Evolutionary conservation across 2,797 vertebrate genomes (phyloP), one percentile per base, ranked within the genome.

Genomic region (Lepus townsendii): DNA sequence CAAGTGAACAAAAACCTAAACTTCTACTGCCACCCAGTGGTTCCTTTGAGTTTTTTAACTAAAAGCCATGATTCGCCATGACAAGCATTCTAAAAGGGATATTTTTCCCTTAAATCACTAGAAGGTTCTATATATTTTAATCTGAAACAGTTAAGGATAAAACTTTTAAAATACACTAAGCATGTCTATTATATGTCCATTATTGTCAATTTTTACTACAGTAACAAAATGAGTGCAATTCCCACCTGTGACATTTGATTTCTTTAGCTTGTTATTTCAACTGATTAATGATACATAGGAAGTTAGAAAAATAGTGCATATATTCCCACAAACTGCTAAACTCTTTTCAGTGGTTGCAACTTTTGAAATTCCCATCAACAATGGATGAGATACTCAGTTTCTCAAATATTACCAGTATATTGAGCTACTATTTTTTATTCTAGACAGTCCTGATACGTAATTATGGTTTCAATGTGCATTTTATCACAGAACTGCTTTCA

Each of bases 1-100:
- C 26, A 50, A 63, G 14, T 7, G n/a, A 96, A 87, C 52, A 76
- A 84, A 97, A 93, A 26, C 13, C 0, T 79, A 84, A 82, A 19
- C 75, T 19, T 97, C 63, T 97, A 91, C 95, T 93, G 96, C 96
- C 96, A 97, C 86, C 97, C 32, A 60, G 96, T 96, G 96, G 95
- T 78, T 57, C 0, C 4, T 69, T 8, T 77, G 57, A 90, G 85
- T 60, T 83, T 83, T 78, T 84, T 27, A 65, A 65, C 12, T 27
- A 66, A 88, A 96, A 69, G 14, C 38, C 71, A 1, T 14, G 30
- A 0, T 7, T 68, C 86, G 6, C 2, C 30, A 13, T 47, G 35
- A 71, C 32, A 71, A 80, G 38, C 52, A 85, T 93, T 88, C 90
- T 90, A 65, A 96, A 54, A 65, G 5, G 27, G 4, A 9, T 66